Percentiles rank a stretch among this genome's conserved stretches.
Conservation (phyloP, 2,113 vertebrate genomes). For the Lethenteron reissneri region DNA sequence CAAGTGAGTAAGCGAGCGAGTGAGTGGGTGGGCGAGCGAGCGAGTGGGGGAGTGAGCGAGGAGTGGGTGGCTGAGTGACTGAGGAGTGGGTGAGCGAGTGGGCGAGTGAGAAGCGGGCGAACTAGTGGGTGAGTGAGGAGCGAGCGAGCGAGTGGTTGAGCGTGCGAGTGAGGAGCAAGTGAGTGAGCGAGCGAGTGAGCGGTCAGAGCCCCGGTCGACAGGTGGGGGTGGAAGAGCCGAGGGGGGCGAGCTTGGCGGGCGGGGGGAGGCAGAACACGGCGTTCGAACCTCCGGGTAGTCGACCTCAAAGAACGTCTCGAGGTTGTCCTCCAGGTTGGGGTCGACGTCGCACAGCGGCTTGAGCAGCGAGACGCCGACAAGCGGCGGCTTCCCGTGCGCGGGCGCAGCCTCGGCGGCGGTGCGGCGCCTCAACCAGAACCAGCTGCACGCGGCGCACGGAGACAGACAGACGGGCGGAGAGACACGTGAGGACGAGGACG, state of each 20-base stretch:
- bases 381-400: constrained; percentile 24
- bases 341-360: constrained; percentile 85
- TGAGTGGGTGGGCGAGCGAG: no score
- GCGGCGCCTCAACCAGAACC: no score
- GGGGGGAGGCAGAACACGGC: not conserved
- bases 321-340: constrained; percentile 74
- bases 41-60: not conserved
- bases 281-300: constrained; percentile 61
- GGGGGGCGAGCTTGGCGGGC: not conserved
- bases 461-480: no score
- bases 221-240: not conserved
- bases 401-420: no score
- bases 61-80: not conserved
- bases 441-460: no score
- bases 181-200: not conserved
- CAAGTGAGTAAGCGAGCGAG: no score
- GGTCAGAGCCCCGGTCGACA: not conserved
- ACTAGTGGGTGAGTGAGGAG: not conserved
- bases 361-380: constrained; percentile 57
- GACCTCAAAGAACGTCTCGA: constrained; percentile 91
- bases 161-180: not conserved
- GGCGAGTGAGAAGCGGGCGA: not conserved
- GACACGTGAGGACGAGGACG: no score
- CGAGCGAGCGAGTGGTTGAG: not conserved
- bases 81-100: not conserved